Base-by-base conservation (phyloP, 2,113 vertebrate species). In the Brachionichthys hirsutus region DNA sequence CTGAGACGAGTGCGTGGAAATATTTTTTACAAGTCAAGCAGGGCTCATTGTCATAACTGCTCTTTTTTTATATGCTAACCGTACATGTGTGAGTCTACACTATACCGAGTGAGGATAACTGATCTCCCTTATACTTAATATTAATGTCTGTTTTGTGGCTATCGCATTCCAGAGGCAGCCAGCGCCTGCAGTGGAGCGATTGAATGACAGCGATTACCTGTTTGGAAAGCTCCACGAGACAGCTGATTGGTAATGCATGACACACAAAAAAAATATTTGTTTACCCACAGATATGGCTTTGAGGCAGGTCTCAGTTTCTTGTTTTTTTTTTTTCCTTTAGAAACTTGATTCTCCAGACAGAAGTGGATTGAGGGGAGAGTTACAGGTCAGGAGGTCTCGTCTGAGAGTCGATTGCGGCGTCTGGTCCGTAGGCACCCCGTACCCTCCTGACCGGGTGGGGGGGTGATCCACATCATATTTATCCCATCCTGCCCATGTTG, bases 81-180 rank as follows among this genome's bases (percentile, higher is more conserved):
- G 11, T 20, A 43, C 1, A 5, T 38, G 51, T 45, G 67, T 67
- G 81, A 79, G 38, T 9, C 3, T 2, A 61, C 20, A 74, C 66
- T 22, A 9, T 18, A 68, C n/a, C n/a, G 46, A 54, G 35, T 36
- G 13, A 54, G 22, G 10, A 36, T 47, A 60, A 72, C 60, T 73
- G 77, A 89, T 81, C 85, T 77, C 67, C 49, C 59, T 61, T 61
- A 64, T 70, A 73, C 83, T 88, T 86, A 88, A 89, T 90, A 91
- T 91, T 89, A 79, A 86, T 88, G 87, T 87, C 75, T 80, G 83
- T 81, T 87, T 81, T 77, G 77, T 30, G 56, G 63, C 70, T 83
- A 58, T 91, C 80, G 45, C 13, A 47, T 91, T 89, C 81, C 89
- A 80, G 67, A 70, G 77, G 80, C 74, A 80, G 77, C 78, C 85